phyloP scores from a whole-genome alignment of 1,140 invertebrate species.

The Tetramorium parvispinum region DNA sequence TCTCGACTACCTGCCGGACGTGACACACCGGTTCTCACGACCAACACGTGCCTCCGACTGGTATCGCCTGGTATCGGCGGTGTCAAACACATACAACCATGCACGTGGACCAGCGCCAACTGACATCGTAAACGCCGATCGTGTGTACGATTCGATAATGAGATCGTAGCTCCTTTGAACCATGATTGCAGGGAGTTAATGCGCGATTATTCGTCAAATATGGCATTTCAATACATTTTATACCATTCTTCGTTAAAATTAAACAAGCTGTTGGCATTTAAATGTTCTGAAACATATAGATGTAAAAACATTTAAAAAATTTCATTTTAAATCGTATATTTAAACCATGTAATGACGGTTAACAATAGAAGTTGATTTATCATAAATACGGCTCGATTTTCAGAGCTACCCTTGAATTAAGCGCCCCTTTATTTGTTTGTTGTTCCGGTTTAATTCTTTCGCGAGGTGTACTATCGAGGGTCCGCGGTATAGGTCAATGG shows the following conservation, averaged over 20 bases:
- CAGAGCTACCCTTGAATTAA: constrained; percentile 51
- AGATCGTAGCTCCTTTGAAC: constrained; percentile 46
- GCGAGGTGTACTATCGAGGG: constrained; percentile 60
- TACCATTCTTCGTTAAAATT: background rate
- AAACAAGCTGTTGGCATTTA: background rate
- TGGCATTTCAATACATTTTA: background rate
- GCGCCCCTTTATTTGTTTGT: constrained; percentile 72
- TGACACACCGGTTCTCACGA: constrained; percentile 70
- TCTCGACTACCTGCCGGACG: constrained; percentile 70
- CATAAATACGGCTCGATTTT: background rate
- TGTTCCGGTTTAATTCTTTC: constrained; percentile 74
- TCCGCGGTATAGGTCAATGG: constrained; percentile 79
- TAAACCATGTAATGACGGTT: background rate
- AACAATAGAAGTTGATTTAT: background rate
- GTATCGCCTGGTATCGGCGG: constrained; percentile 67
- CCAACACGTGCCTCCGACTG: constrained; percentile 64
- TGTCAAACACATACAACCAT: constrained; percentile 54
- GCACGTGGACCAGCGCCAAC: constrained; percentile 36
- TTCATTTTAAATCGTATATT: background rate
- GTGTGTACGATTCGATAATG: constrained; percentile 69
- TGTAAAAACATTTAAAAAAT: background rate
- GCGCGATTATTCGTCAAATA: constrained; percentile 35
- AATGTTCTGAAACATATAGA: background rate
- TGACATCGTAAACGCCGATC: constrained; percentile 54
- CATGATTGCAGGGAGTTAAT: background rate